phyloP scores from a whole-genome alignment of 2,888 invertebrate species.

The Lithophane leautieri region DNA sequence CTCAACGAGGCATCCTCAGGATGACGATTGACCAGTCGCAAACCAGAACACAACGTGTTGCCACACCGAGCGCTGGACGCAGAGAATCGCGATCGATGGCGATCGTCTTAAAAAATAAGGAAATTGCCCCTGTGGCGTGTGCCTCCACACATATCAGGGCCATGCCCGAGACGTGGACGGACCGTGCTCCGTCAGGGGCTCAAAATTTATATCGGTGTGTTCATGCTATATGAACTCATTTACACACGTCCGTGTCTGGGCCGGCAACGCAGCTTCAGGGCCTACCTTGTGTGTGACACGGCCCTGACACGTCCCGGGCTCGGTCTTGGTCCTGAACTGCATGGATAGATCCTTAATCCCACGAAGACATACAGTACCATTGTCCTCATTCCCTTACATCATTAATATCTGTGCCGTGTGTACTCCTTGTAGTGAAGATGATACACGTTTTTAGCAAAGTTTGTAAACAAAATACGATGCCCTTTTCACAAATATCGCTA shows the following conservation, averaged over 20 bases:
- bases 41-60: too few species aligned
- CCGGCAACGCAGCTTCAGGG: background rate
- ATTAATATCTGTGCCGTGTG: constrained; percentile 2
- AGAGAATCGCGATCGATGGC: too few species aligned
- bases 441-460: background rate
- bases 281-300: background rate
- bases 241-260: background rate
- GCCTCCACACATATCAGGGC: too few species aligned
- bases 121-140: too few species aligned
- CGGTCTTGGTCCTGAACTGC: background rate
- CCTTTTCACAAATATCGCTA: background rate
- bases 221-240: background rate
- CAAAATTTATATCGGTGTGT: background rate
- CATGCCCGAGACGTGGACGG: too few species aligned
- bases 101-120: too few species aligned
- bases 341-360: background rate
- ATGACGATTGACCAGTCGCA: too few species aligned
- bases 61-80: too few species aligned
- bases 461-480: constrained; percentile 16
- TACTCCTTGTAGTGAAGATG: constrained; percentile 3
- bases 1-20: too few species aligned
- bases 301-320: background rate
- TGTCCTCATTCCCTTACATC: background rate
- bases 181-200: too few species aligned
- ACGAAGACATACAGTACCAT: background rate